phyloP scores from a whole-genome alignment of 2,113 vertebrate genomes.

The Alosa alosa region DNA sequence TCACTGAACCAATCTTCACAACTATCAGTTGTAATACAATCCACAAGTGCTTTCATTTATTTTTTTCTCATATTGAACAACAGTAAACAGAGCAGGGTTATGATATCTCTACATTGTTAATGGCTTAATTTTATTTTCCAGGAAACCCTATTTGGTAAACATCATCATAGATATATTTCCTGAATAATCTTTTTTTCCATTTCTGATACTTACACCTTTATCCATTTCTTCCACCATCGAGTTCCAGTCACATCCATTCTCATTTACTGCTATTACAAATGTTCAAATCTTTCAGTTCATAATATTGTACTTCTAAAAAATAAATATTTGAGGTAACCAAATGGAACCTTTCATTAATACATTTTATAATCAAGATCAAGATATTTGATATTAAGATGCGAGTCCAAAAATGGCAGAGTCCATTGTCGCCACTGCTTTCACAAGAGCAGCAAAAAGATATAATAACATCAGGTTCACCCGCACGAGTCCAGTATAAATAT shows the following conservation, averaged over 20 bases:
- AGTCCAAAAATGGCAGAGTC: conserved; percentile 15
- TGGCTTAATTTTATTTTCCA: conserved; percentile 13
- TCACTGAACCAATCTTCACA: not conserved
- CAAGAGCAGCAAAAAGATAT: conserved; percentile 17
- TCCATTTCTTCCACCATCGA: not conserved
- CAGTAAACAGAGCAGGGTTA: conserved; percentile 17
- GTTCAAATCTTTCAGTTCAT: conserved; percentile 15
- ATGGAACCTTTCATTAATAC: conserved; percentile 20
- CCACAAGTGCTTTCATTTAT: conserved; percentile 9
- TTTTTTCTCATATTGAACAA: conserved; percentile 12
- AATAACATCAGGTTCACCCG: conserved; percentile 16
- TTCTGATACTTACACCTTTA: not conserved
- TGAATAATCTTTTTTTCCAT: not conserved
- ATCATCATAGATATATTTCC: conserved; percentile 8
- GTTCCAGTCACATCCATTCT: not conserved
- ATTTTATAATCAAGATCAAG: conserved; percentile 12
- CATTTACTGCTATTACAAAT: conserved; percentile 10
- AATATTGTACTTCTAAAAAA: conserved; percentile 17
- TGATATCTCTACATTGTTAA: conserved; percentile 20
- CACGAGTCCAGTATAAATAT: conserved; percentile 20
- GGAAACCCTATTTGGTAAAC: conserved; percentile 19
- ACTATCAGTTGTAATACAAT: conserved; percentile 15
- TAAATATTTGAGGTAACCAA: conserved; percentile 21
- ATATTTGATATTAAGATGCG: conserved; percentile 15
- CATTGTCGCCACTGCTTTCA: conserved; percentile 13